Base-by-base conservation (phyloP, 2,113 vertebrate species). In the Ophiodon elongatus region DNA sequence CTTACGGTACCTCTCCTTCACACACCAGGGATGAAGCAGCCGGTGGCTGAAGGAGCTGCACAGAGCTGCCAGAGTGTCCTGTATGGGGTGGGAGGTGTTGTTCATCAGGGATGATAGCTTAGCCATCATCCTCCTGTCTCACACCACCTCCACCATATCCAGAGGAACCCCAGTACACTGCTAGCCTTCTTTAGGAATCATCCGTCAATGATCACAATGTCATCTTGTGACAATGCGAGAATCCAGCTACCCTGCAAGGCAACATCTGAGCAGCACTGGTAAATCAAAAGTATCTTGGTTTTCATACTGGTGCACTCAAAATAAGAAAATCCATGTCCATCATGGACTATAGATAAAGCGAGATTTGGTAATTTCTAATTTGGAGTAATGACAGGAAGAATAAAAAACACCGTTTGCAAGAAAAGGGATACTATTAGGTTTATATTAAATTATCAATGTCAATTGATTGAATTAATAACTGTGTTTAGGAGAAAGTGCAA, bases 371-470 rank as follows among this genome's bases (percentile, higher is more conserved):
- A 10, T 25, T 64, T 79, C 35, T 25, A 76, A 64, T 43, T 8
- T 56, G 21, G 21, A 45, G 4, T 35, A 47, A 72, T 59, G 63
- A 59, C 1, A 1, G 29, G 6, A 59, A 60, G 4, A 29, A 67
- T 29, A 23, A 60, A 75, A 52, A 54, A 7, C 14, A 45, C n/a
- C n/a, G 4, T 27, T 45, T 73, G 33, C 19, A 10, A 23, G 2
- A 68, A 31, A 56, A 64, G 23, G 4, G 37, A 33, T 41, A 23
- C 4, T 23, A 25, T 11, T 56, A 7, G 31, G 27, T 29, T 73
- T 35, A 57, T 54, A 47, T 81, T 73, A 69, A 45, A 31, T 62
- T 41, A 80, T 35, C 39, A 25, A 2, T 39, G 31, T 72, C 70
- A 68, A 10, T 4, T 84, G 17, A 76, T 39, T 67, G 43, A 37